A percentile compares a stretch with the other conserved stretches of the same genome.
Conservation (phyloP, 1,140 invertebrate species). For the Macrobrachium nipponense region DNA sequence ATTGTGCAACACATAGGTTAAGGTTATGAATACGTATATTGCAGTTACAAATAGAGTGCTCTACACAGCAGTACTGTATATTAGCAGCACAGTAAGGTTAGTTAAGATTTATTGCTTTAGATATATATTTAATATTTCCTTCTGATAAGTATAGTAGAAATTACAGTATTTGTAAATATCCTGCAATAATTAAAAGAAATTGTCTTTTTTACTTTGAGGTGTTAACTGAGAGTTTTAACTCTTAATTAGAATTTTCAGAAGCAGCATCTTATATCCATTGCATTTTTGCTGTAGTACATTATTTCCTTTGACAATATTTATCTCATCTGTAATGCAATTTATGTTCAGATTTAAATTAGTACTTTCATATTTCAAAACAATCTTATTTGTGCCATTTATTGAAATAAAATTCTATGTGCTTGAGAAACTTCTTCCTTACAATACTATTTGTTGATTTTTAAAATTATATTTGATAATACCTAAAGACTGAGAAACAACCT, state of each 20-base stretch:
- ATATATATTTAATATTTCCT: too few relatives aligned
- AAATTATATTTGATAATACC: too few relatives aligned
- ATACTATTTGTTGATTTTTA: too few relatives aligned
- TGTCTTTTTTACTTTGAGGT: too few relatives aligned
- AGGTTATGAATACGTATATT: constrained; percentile 37
- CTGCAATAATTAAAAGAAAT: neutral
- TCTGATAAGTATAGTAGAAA: neutral
- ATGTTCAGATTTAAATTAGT: neutral
- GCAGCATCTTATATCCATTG: neutral
- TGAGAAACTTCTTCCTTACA: too few relatives aligned
- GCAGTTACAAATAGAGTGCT: constrained; percentile 27
- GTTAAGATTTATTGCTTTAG: too few relatives aligned
- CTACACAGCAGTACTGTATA: constrained; percentile 10
- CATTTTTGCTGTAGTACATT: too few relatives aligned
- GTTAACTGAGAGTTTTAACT: too few relatives aligned
- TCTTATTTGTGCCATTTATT: too few relatives aligned
- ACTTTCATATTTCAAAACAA: too few relatives aligned
- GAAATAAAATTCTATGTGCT: too few relatives aligned
- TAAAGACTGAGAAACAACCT: too few relatives aligned
- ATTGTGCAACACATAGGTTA: constrained; percentile 41
- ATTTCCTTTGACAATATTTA: neutral
- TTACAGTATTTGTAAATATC: constrained; percentile 9
- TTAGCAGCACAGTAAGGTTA: constrained; percentile 39
- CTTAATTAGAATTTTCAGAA: neutral
- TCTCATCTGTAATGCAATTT: neutral